phyloP scores from a whole-genome alignment of 2,797 vertebrate species.

The Falco rusticolus region DNA sequence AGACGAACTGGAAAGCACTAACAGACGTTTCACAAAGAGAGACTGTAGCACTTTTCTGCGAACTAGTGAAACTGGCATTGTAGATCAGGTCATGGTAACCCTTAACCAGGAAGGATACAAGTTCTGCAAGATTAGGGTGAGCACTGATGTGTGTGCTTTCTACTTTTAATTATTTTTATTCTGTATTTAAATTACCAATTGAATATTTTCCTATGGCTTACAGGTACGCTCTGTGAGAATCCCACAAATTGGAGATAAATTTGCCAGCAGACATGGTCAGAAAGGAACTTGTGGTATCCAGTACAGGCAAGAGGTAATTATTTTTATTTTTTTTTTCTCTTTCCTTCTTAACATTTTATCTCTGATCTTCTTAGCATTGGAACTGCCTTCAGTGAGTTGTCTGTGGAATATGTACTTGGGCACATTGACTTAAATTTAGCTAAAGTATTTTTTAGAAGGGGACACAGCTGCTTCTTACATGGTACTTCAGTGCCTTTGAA shows the following conservation, averaged over 20 bases:
- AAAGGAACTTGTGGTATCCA: conserved; percentile 99
- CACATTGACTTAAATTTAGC: neutral
- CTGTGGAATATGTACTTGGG: neutral
- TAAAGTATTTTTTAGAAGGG: neutral
- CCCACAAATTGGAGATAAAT: conserved; percentile 98
- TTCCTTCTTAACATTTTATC: neutral
- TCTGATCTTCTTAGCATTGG: neutral
- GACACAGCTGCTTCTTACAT: neutral
- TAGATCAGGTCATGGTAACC: conserved; percentile 99
- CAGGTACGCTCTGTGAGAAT: conserved; percentile 97
- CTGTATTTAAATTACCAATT: neutral
- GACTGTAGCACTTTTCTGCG: conserved; percentile 98
- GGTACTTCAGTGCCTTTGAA: neutral
- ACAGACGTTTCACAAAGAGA: conserved; percentile 93
- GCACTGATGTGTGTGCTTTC: neutral
- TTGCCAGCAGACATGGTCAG: conserved; percentile 97
- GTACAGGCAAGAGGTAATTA: conserved; percentile 94
- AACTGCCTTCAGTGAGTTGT: neutral
- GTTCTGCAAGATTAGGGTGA: conserved; percentile 98
- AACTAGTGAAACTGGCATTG: conserved; percentile 96
- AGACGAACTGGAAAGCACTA: conserved; percentile 93
- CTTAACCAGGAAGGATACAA: conserved; percentile 99
- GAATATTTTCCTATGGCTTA: conserved; percentile 7
- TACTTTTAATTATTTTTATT: neutral
- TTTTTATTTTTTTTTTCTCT: neutral